Base-by-base conservation (phyloP, 2,797 vertebrate species). In the Calcarius lapponicus region DNA sequence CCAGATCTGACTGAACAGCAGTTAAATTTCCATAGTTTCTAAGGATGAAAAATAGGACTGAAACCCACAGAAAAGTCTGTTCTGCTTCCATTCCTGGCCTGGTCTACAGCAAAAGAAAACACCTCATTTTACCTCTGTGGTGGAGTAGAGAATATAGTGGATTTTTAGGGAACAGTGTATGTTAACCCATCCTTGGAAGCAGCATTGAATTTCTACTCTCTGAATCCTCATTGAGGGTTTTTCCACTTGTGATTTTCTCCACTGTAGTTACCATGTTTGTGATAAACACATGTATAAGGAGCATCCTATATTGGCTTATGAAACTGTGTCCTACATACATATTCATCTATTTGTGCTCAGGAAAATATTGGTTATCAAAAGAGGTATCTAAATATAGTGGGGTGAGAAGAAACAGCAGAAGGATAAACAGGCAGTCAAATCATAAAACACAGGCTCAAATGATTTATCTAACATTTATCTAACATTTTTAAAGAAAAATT, bases 31-130 rank as follows among this genome's bases (percentile, higher is more conserved):
- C 71, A 57, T 50, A 57, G 64, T 36, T 90, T 92, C 71, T 87
- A 79, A 67, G 25, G 48, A 34, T 76, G 38, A 31, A 91, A 93
- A 95, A 85, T n/a, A 87, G 40, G 48, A 75, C 80, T 82, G 28
- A 67, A 94, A 93, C 57, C 72, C 47, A 83, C 79, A 91, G 80
- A 74, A 83, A 92, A 91, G 58, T 34, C 72, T 92, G 79, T 92
- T 92, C 84, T 74, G 38, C 40, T 96, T 94, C 88, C 61, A 78
- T 82, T 91, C 38, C 36, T 90, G 34, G 75, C 21, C 38, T 64
- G 16, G 17, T 84, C 14, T 85, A 64, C 19, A 82, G 84, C 28
- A 79, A 79, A 56, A 81, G 38, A 88, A 78, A 62, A 25, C 2
- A 83, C 62, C 69, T 94, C 43, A 88, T 72, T 38, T 66, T 84